Base-by-base conservation (phyloP, 64 coral and sea anemone genomes). In the Dendronephthya gigantea region DNA sequence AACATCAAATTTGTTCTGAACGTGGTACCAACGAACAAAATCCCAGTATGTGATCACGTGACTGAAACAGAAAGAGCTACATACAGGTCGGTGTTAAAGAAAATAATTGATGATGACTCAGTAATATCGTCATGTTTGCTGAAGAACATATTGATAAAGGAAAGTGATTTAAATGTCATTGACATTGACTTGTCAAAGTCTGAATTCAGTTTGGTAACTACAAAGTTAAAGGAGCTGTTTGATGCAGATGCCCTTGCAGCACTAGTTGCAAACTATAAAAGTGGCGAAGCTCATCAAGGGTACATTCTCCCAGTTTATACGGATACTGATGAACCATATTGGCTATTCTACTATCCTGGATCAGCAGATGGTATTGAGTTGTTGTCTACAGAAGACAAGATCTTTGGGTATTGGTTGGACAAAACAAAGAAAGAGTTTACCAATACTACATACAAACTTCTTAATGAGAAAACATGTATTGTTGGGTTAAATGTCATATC, bases 321-420 rank as follows among this genome's bases (percentile, higher is more conserved):
- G 7, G 72, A 79, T 33, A 39, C 72, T 28, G 72, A 79, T 2
- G 72, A 79, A 39, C 32, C 72, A 79, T 79, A 79, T 19, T 79
- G 72, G 72, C 32, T 79, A 36, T 79, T 79, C 29, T 79, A 79
- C 37, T 33, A 79, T 39, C 72, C 72, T 79, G 72, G 72, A 1
- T 19, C 31, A 0, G 72, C 72, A 15, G 36, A 79, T 10, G 72
- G 36, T 28, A 79, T 79, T 79, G 29, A 79, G 32, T 19, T 11
- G 13, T 27, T 74, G 30, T 35, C n/a, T 30, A 17, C 13, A 25
- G 68, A 74, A 35, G 68, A 74, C 32, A 74, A 74, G 8, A 74
- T 74, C 25, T 30, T 11, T 11, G 68, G 68, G 25, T 35, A 74
- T 27, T 74, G 68, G 68, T 35, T 74, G 68, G 68, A 74, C 30